These are phyloP conservation scores for Anolis carolinensis DNA, from an alignment of 2,113 vertebrate species.

Conservation along the genomic window DNA sequence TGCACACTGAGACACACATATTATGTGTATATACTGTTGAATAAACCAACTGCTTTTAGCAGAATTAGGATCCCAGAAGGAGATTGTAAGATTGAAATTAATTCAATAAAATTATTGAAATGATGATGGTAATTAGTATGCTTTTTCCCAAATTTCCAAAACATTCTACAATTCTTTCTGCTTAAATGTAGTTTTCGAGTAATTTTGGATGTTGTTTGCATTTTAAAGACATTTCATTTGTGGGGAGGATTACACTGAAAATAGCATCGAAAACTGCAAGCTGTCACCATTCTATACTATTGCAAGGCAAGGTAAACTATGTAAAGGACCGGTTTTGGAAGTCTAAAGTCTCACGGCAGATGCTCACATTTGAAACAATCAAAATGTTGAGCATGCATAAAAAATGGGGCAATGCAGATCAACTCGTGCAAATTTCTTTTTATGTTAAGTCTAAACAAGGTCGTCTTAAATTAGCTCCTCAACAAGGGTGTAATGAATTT, in stretches of 20 bases:
- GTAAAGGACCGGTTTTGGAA: conserved; percentile 11
- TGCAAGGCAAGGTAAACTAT: conserved; percentile 29
- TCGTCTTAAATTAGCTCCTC: conserved; percentile 41
- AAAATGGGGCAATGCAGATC: conserved; percentile 7
- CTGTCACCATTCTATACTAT: neutral
- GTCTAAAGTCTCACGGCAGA: neutral
- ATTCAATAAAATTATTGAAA: no score
- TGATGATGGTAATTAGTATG: neutral
- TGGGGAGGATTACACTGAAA: neutral
- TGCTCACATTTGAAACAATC: conserved; percentile 12
- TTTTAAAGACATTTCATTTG: conserved; percentile 4
- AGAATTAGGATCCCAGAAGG: no score
- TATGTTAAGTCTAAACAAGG: neutral
- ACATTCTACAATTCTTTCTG: neutral
- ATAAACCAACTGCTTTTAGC: no score
- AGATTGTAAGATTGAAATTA: no score
- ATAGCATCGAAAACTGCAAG: neutral
- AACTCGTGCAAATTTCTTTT: conserved; percentile 39
- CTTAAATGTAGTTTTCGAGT: neutral
- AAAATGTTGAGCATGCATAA: conserved; percentile 16
- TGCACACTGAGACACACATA: neutral
- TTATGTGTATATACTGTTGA: no score
- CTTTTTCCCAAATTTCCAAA: neutral
- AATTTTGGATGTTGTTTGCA: conserved; percentile 6
- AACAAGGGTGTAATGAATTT: conserved; percentile 47